Conservation (phyloP, 2,888 invertebrate genomes). For the Lasioglossum marginatum region DNA sequence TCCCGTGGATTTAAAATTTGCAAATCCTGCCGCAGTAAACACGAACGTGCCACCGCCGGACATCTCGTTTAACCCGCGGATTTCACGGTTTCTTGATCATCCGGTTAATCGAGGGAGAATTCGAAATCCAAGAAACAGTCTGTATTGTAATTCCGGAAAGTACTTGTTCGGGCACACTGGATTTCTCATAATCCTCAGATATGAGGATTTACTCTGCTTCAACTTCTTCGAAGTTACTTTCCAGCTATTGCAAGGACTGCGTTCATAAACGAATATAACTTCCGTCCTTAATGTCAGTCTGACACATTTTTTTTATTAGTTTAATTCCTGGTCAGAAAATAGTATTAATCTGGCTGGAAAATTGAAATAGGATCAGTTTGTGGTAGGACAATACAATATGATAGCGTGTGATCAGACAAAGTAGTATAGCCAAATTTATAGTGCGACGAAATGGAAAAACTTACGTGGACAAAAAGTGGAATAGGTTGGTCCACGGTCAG, state of each 20-base stretch:
- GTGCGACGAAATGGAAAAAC: neutral
- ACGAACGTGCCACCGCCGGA: neutral
- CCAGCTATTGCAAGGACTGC: neutral
- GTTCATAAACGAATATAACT: neutral
- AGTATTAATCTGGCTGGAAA: neutral
- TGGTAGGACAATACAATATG: neutral
- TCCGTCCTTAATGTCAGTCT: neutral
- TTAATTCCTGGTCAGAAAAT: neutral
- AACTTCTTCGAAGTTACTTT: neutral
- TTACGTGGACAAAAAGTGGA: neutral
- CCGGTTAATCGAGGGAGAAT: neutral
- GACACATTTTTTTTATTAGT: neutral
- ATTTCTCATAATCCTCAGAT: neutral
- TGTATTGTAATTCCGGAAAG: conserved; percentile 2
- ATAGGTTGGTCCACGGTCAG: neutral
- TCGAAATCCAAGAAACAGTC: neutral
- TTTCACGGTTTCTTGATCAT: conserved; percentile 36
- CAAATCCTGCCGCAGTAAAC: conserved; percentile 9
- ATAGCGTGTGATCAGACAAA: neutral
- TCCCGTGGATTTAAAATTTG: conserved; percentile 37
- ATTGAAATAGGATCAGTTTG: neutral
- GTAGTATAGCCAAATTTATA: neutral
- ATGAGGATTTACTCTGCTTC: neutral
- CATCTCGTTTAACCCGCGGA: conserved; percentile 32
- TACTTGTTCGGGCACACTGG: neutral